Base-by-base conservation (phyloP, 2,797 vertebrate genomes). In the Sebastes cheni region DNA sequence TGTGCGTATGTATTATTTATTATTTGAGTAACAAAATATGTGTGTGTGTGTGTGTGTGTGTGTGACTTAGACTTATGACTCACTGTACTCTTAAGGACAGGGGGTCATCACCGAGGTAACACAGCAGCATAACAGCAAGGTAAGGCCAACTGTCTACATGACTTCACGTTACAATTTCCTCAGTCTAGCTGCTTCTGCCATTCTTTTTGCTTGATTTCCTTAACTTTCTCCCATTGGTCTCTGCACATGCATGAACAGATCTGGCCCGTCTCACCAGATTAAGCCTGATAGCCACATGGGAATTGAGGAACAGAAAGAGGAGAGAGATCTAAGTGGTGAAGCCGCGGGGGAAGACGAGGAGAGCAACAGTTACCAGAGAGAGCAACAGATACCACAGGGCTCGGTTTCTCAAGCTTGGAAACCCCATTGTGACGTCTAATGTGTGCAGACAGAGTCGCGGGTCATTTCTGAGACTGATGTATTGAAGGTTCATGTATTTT, bases 241-340 rank as follows among this genome's bases (percentile, higher is more conserved):
- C 65, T 66, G 42, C 13, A 56, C 39, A 75, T 67, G 71, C 62
- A 75, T 76, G 64, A 79, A 46, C 34, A 34, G 55, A 11, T 30
- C 46, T 32, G 78, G 62, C 62, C 60, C 39, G 55, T 79, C 64
- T 70, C 62, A 77, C 16, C 29, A 61, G 72, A 73, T 79, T 84
- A 73, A 70, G 58, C 42, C 54, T 67, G 79, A 76, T 13, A 52
- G 72, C 64, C 75, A 75, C 58, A 27, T 32, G 62, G 72, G 79
- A 62, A 65, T 5, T 27, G 60, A 79, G 60, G 68, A 42, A 70
- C 59, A 69, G 39, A 66, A 36, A 54, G 50, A 70, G 42, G 25
- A 64, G 30, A 58, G 59, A 3, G 68, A 65, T 64, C 66, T 39
- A 36, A 52, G 59, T 13, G 0, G 60, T 64, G 22, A 10, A 42